These are phyloP conservation scores for Oxyruncus cristatus DNA, from an alignment of 2,113 vertebrate species.

Conservation along the genomic window DNA sequence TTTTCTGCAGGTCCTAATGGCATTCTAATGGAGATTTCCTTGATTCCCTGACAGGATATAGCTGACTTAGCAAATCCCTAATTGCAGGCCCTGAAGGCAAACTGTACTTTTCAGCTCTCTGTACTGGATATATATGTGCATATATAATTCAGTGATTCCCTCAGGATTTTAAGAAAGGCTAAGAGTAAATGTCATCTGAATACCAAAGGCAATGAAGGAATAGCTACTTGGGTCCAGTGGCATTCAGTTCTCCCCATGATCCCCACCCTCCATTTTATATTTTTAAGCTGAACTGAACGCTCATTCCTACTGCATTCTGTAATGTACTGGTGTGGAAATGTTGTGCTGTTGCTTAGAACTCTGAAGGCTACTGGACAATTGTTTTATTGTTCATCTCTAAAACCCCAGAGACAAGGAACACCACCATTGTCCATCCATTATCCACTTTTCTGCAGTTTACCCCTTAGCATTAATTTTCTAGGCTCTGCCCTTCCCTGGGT, in stretches of 20 bases:
- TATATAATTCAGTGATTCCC: constrained; percentile 52
- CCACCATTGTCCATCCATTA: neutral
- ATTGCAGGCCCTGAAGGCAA: constrained; percentile 58
- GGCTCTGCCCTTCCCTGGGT: neutral
- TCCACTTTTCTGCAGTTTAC: neutral
- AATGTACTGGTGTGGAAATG: neutral
- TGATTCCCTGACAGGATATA: constrained; percentile 31
- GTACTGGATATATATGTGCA: constrained; percentile 37
- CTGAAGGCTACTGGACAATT: neutral
- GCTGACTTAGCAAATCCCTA: constrained; percentile 62
- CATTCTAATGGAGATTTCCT: constrained; percentile 53
- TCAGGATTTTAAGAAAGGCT: constrained; percentile 28
- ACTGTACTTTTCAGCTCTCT: constrained; percentile 35
- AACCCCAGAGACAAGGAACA: neutral
- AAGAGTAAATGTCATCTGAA: constrained; percentile 56
- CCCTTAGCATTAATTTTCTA: neutral
- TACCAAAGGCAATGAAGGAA: constrained; percentile 46
- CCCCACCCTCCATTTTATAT: neutral
- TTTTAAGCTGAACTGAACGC: neutral
- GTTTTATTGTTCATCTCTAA: neutral
- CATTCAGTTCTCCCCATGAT: neutral
- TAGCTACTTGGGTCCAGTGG: neutral
- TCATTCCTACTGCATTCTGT: neutral
- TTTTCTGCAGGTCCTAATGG: constrained; percentile 46
- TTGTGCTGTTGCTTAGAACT: neutral